Percentiles rank a stretch among this genome's conserved stretches.
Conservation (phyloP, 2,888 invertebrate species). For the Acanthacorydalis orientalis region DNA sequence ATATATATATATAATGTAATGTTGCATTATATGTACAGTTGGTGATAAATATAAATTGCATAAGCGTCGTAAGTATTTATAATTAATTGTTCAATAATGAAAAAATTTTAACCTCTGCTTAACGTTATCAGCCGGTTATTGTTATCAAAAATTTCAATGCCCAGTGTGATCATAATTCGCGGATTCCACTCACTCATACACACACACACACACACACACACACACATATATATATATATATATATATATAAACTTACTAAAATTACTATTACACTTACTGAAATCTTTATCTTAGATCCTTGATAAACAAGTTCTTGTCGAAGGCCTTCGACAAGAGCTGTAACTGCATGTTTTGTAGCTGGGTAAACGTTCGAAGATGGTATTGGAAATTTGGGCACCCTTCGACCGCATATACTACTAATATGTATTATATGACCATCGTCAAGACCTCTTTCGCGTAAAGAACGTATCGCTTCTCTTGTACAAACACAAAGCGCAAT, state of each 20-base stretch:
- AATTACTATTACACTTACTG: not conserved
- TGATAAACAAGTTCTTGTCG: constrained; percentile 32
- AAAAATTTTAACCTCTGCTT: too few relatives aligned
- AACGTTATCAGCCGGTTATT: too few relatives aligned
- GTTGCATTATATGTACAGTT: too few relatives aligned
- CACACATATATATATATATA: too few relatives aligned
- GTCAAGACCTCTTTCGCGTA: constrained; percentile 29
- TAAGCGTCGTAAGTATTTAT: too few relatives aligned
- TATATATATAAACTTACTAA: not conserved
- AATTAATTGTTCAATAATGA: too few relatives aligned
- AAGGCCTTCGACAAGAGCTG: constrained; percentile 36
- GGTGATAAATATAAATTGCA: too few relatives aligned
- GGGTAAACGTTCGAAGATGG: constrained; percentile 35
- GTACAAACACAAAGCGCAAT: constrained; percentile 36
- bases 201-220: too few relatives aligned
- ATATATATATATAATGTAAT: too few relatives aligned
- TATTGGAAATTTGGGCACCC: constrained; percentile 29
- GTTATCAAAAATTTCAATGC: too few relatives aligned
- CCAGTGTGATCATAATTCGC: too few relatives aligned
- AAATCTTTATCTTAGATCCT: constrained; percentile 12
- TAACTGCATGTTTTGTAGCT: constrained; percentile 38
- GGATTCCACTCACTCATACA: too few relatives aligned
- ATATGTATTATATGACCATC: constrained; percentile 41
- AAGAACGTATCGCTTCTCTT: constrained; percentile 34
- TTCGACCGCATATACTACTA: constrained; percentile 34